phyloP scores from a whole-genome alignment of 2,113 vertebrate species.

The Meleagris gallopavo region DNA sequence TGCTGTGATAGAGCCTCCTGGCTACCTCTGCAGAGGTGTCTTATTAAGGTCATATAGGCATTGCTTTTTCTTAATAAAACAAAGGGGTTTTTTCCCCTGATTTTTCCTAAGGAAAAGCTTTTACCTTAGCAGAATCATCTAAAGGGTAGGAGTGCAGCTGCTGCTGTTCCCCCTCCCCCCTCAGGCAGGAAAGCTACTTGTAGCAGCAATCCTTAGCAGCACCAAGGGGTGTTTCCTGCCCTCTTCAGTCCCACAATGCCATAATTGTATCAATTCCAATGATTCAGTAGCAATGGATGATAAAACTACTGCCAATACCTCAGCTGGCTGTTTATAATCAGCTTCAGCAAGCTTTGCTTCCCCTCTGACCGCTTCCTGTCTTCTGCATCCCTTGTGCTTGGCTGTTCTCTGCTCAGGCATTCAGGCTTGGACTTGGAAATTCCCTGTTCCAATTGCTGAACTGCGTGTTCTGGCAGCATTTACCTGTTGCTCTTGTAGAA shows the following conservation, averaged over 20 bases:
- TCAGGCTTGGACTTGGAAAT: conserved; percentile 42
- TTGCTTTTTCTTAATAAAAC: background rate
- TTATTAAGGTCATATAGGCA: background rate
- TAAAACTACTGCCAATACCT: background rate
- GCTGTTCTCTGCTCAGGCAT: background rate
- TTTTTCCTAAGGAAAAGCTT: background rate
- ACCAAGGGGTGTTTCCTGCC: background rate
- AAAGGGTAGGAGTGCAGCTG: background rate
- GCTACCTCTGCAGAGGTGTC: background rate
- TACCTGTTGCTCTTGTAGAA: background rate
- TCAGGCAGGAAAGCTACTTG: background rate
- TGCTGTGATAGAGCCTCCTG: background rate
- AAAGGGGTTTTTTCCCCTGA: background rate
- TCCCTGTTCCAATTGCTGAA: background rate
- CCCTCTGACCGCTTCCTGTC: conserved; percentile 3
- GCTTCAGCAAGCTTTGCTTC: background rate
- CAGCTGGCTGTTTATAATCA: background rate
- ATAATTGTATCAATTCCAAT: background rate
- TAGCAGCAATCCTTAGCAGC: background rate
- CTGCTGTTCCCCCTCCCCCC: background rate
- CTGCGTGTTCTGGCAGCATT: conserved; percentile 22
- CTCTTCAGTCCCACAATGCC: background rate
- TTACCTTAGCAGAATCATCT: background rate
- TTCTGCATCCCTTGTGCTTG: background rate
- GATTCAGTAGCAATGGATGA: background rate